phyloP scores from a whole-genome alignment of 2,113 vertebrate species.

The Protobothrops flavoviridis region DNA sequence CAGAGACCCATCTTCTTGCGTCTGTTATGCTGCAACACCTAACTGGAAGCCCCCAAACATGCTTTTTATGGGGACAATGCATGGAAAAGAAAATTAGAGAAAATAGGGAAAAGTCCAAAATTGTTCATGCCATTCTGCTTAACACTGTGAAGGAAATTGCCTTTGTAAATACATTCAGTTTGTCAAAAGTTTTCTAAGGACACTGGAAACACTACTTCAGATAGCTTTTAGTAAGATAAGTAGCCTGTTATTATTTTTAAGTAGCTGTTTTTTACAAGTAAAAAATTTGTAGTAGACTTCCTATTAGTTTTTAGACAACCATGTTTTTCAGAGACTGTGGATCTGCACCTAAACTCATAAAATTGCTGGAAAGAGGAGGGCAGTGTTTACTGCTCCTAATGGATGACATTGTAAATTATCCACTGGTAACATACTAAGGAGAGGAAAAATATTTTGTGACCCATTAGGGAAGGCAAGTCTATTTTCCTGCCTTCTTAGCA shows the following conservation, averaged over 20 bases:
- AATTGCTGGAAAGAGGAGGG: not conserved
- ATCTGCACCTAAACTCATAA: not conserved
- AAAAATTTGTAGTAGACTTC: not conserved
- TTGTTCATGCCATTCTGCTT: not conserved
- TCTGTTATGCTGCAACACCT: too few relatives aligned
- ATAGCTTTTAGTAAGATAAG: not conserved
- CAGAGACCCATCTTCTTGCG: too few relatives aligned
- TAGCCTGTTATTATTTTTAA: not conserved
- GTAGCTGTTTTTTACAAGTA: not conserved
- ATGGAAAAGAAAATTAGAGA: not conserved
- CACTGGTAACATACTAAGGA: too few relatives aligned
- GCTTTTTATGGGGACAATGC: not conserved
- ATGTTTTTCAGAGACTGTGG: not conserved
- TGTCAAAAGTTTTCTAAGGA: not conserved
- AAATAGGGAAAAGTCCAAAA: not conserved
- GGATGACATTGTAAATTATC: not conserved
- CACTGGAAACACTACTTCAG: not conserved
- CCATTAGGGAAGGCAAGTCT: not conserved
- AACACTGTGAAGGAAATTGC: not conserved
- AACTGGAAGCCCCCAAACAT: not conserved
- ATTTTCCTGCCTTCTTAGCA: not conserved
- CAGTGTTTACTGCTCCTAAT: not conserved
- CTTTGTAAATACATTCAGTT: not conserved
- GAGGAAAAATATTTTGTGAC: not conserved
- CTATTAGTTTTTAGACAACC: not conserved